phyloP scores from a whole-genome alignment of 2,113 vertebrate species.

The Anolis sagrei region DNA sequence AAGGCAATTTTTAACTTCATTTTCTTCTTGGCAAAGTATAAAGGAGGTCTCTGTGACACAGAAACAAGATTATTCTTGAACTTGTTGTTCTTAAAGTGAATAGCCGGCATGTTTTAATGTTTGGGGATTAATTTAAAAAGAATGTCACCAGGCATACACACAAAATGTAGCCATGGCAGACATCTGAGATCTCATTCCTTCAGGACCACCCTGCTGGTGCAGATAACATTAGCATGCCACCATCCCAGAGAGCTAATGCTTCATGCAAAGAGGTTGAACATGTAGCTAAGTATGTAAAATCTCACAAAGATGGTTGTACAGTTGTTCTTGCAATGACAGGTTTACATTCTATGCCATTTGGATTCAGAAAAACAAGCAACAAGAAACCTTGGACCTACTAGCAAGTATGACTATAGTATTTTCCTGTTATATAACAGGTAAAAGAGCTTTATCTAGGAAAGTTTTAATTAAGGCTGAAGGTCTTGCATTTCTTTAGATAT shows the following conservation, averaged over 20 bases:
- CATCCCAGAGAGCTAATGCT: not conserved
- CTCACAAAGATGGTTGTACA: not conserved
- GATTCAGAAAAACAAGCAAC: not conserved
- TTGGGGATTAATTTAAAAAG: not conserved
- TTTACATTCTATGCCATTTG: not conserved
- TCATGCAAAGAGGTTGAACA: not conserved
- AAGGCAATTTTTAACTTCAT: slow-evolving; percentile 18
- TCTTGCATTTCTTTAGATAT: no score
- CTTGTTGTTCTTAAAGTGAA: slow-evolving; percentile 49
- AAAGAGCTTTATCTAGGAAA: no score
- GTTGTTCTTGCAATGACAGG: not conserved
- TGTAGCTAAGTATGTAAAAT: not conserved
- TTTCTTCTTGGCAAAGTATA: slow-evolving; percentile 39
- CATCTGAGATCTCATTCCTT: not conserved
- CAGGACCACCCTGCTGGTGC: not conserved
- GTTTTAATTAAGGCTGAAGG: no score
- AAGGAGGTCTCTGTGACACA: slow-evolving; percentile 60
- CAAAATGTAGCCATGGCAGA: not conserved
- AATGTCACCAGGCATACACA: not conserved
- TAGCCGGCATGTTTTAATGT: slow-evolving; percentile 31
- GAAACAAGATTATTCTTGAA: slow-evolving; percentile 47
- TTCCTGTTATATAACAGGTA: no score
- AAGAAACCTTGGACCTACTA: no score
- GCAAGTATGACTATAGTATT: no score
- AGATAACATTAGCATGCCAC: not conserved